Evolutionary conservation across 2,113 vertebrate genomes (phyloP).

Genomic region (Neolamprologus tretocephalus): DNA sequence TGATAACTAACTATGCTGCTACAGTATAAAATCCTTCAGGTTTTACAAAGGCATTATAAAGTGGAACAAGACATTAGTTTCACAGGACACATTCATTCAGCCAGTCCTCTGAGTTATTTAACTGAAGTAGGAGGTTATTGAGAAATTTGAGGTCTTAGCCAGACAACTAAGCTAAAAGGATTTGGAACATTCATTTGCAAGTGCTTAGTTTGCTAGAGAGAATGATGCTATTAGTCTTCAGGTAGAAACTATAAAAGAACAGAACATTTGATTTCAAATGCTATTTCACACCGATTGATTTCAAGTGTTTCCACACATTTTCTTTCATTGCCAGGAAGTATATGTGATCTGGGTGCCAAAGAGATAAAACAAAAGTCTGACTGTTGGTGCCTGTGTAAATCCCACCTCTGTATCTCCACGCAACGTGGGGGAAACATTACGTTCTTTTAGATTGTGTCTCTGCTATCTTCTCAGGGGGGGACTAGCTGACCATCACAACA

Average conservation of each 20-base stretch:
- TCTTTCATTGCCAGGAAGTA: conserved; percentile 17
- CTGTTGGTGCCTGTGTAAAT: conserved; percentile 46
- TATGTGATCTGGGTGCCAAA: conserved; percentile 58
- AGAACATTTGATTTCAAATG: conserved; percentile 4
- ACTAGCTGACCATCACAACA: conserved; percentile 27
- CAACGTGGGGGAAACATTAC: background rate
- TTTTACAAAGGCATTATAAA: conserved; percentile 2
- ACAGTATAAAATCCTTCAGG: conserved; percentile 25
- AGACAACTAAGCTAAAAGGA: conserved; percentile 13
- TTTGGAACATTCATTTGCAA: background rate
- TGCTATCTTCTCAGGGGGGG: conserved; percentile 65
- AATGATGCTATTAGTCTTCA: background rate
- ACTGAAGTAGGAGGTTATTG: background rate
- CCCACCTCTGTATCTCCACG: conserved; percentile 28
- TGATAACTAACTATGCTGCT: conserved; percentile 45
- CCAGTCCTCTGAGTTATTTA: background rate
- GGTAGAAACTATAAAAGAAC: background rate
- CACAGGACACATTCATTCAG: background rate
- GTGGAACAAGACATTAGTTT: background rate
- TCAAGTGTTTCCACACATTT: conserved; percentile 11
- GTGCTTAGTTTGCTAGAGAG: background rate
- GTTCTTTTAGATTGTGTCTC: conserved; percentile 23
- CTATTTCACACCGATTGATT: conserved; percentile 13
- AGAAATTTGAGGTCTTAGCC: background rate
- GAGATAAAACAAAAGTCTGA: conserved; percentile 32